These are phyloP conservation scores for Aramus guarauna DNA, from an alignment of 2,113 vertebrate species.

Conservation along the genomic window DNA sequence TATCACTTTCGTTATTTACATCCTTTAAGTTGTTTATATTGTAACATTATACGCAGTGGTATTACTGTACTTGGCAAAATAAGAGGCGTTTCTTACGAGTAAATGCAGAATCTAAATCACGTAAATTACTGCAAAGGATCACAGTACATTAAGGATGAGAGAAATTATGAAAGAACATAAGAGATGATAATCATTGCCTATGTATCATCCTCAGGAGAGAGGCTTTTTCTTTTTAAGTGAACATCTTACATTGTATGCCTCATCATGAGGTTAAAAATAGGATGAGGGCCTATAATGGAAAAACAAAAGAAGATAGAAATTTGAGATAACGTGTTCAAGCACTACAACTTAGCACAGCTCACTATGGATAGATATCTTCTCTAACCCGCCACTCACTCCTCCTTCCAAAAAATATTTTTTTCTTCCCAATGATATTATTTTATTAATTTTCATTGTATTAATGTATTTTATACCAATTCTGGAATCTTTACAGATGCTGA, in stretches of 20 bases:
- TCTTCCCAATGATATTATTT: neutral
- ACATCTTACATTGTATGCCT: neutral
- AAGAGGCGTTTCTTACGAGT: neutral
- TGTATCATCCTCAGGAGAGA: neutral
- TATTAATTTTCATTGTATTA: neutral
- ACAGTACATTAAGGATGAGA: neutral
- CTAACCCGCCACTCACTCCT: neutral
- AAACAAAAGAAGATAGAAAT: neutral
- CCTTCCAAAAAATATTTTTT: neutral
- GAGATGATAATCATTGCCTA: neutral
- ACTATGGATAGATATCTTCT: neutral
- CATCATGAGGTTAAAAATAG: neutral
- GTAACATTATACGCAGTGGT: neutral
- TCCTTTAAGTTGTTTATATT: neutral
- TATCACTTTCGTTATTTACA: neutral
- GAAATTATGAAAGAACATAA: constrained; percentile 9
- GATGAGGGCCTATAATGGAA: neutral
- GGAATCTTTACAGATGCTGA: neutral
- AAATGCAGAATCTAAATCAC: neutral
- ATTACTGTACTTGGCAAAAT: neutral
- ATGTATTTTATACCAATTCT: neutral
- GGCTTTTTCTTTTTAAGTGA: constrained; percentile 2
- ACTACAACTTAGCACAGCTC: neutral
- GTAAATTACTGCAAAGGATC: neutral
- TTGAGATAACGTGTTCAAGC: neutral